Evolutionary conservation across 2,113 vertebrate genomes (phyloP).

Genomic region (Diadophis punctatus): DNA sequence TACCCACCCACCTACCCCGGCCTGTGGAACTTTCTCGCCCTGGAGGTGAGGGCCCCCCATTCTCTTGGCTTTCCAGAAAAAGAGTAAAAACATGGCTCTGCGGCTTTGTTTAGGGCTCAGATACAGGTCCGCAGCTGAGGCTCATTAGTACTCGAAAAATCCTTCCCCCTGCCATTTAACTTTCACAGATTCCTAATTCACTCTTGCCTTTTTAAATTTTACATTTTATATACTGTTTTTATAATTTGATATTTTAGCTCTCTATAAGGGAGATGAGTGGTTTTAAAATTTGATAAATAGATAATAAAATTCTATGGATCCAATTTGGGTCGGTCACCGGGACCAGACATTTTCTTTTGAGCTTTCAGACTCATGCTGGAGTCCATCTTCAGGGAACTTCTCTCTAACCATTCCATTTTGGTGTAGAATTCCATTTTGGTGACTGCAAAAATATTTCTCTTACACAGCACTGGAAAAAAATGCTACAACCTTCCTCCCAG

Average conservation of each 20-base stretch:
- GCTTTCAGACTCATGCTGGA: background rate
- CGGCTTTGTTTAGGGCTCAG: background rate
- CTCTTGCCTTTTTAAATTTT: background rate
- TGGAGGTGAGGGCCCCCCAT: background rate
- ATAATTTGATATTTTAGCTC: no score
- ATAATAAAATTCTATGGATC: background rate
- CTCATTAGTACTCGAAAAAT: no score
- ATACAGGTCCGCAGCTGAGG: background rate
- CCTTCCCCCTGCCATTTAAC: background rate
- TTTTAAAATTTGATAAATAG: no score
- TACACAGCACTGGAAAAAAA: background rate
- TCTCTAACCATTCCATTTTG: background rate
- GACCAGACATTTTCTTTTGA: background rate
- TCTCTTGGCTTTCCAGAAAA: background rate
- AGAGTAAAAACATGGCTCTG: background rate
- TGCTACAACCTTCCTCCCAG: background rate
- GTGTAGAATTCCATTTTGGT: background rate
- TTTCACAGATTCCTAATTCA: background rate
- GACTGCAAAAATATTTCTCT: background rate
- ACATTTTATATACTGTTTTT: background rate
- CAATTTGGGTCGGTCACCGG: background rate
- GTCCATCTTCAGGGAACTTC: background rate
- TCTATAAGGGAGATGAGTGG: no score
- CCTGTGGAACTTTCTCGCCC: background rate
- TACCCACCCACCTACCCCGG: no score